Evolutionary conservation across 2,888 invertebrate species (phyloP), one percentile per base, ranked within the genome.

Genomic region (Agrilus biguttatus): DNA sequence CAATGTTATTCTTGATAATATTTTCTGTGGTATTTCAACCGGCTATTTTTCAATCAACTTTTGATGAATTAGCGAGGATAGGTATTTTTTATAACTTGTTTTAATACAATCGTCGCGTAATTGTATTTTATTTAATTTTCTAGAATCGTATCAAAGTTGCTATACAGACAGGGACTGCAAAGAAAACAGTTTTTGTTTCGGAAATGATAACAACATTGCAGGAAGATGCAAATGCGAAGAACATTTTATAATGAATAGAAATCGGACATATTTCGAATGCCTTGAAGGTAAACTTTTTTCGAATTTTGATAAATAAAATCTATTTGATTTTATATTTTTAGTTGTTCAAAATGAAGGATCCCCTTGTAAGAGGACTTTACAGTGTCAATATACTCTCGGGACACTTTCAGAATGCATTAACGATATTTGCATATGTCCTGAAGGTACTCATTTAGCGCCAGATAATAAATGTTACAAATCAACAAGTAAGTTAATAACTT

Each of bases 171-270:
- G 17, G 12, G 59, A 62, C 43, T 65, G 64, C 44, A 44, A 44
- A 5, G 52, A 52, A 43, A 58, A 62, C 49, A 58, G 63, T n/a
- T 61, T 62, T 46, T 65, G 65, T 49, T 58, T 49, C 35, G 59
- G 55, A 8, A 63, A 62, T 45, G 59, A 61, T 46, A 49, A 48
- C 28, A 48, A 49, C 33, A 47, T 33, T 53, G 53, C 51, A 49
- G 63, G 64, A 36, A 47, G 50, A 33, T 71, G 70, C 47, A 59
- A 61, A 46, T 71, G 71, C 53, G 58, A 59, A 49, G 54, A 59
- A 3, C 56, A 60, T 37, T 65, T 60, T 44, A 60, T 63, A 45
- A 53, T 65, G 28, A 57, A 59, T 42, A 58, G 57, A 45, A 67
- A 65, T 52, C 53, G 53, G 35, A 66, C 65, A 2, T 57, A 53